These are phyloP conservation scores for Cheirogaleus major DNA, from an alignment of 2,797 vertebrate species.

Conservation along the genomic window DNA sequence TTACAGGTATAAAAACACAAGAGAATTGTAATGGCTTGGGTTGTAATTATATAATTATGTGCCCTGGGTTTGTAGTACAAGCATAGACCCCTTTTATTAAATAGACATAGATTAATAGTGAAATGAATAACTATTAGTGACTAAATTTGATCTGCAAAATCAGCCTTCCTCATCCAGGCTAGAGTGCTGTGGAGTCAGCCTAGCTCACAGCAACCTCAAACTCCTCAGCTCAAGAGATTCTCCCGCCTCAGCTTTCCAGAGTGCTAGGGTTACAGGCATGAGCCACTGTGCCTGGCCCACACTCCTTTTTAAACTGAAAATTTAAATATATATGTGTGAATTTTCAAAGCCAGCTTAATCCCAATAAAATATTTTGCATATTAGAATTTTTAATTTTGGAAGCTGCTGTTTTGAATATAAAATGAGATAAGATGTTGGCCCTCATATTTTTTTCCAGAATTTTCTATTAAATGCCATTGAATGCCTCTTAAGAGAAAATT, in stretches of 20 bases:
- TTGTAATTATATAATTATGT: not conserved
- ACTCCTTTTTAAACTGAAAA: not conserved
- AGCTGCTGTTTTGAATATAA: slow-evolving; percentile 15
- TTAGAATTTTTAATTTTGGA: slow-evolving; percentile 50
- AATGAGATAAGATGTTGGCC: not conserved
- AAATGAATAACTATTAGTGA: not conserved
- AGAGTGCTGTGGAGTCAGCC: too few relatives aligned
- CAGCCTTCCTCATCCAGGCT: not conserved
- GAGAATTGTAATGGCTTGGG: not conserved
- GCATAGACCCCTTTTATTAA: not conserved
- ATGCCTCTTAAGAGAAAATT: not conserved
- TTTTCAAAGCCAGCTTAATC: slow-evolving; percentile 29
- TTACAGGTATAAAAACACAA: not conserved
- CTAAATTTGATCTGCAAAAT: slow-evolving; percentile 27
- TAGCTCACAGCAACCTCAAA: too few relatives aligned
- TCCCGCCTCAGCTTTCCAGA: too few relatives aligned
- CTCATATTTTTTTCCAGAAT: slow-evolving; percentile 22
- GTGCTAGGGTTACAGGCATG: too few relatives aligned
- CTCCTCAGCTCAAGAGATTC: too few relatives aligned
- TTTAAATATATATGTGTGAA: not conserved
- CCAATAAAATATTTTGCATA: slow-evolving; percentile 40
- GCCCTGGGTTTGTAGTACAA: not conserved
- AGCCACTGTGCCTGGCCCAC: not conserved
- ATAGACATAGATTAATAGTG: not conserved
- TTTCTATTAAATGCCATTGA: not conserved